phyloP scores from a whole-genome alignment of 2,888 invertebrate genomes.

The Drosophila suboccidentalis region DNA sequence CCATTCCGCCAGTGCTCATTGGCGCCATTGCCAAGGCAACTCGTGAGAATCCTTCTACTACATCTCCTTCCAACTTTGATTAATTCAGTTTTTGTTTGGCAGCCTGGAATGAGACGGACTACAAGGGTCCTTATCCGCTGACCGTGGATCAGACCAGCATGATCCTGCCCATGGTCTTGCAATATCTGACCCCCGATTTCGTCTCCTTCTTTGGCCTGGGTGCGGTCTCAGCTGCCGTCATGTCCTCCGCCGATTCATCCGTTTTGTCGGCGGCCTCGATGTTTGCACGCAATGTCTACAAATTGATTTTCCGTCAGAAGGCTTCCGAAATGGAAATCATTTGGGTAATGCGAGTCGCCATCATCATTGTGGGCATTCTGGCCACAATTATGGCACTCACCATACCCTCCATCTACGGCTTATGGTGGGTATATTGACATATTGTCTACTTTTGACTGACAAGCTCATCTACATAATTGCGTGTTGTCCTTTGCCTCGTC shows the following conservation, averaged over 20 bases:
- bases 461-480: conserved; percentile 36
- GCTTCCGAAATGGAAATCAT: conserved; percentile 99
- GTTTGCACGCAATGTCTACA: conserved; percentile 99
- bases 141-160: conserved; percentile 94
- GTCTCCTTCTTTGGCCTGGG: conserved; percentile 99
- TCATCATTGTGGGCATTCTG: conserved; percentile 95
- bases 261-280: conserved; percentile 99
- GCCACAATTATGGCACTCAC: conserved; percentile 98
- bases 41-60: conserved; percentile 87
- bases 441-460: conserved; percentile 34
- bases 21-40: conserved; percentile 98
- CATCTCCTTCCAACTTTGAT: background rate
- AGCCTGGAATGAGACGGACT: conserved; percentile 98
- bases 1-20: conserved; percentile 97
- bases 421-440: conserved; percentile 90
- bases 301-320: conserved; percentile 97
- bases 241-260: conserved; percentile 99
- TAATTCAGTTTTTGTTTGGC: conserved; percentile 24
- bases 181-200: conserved; percentile 97
- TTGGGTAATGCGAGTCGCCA: conserved; percentile 97
- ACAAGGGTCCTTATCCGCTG: conserved; percentile 91
- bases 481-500: background rate
- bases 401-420: conserved; percentile 98
- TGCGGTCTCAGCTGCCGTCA: conserved; percentile 99
- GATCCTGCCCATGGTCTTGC: conserved; percentile 98